Conservation (phyloP, 2,113 vertebrate species). For the Capreolus pygargus region DNA sequence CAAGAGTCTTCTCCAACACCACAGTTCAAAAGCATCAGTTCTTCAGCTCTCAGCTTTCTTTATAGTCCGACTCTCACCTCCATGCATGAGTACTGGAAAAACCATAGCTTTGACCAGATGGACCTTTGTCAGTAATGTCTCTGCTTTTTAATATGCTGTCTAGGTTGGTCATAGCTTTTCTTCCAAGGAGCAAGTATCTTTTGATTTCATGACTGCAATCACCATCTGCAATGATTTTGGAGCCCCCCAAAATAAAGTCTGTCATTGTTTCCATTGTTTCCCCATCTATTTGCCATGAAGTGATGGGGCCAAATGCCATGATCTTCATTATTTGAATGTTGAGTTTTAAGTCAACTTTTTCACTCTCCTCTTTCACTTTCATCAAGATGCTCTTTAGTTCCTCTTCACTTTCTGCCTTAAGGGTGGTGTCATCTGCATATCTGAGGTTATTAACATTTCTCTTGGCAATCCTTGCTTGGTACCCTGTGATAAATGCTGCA, state of each 20-base stretch:
- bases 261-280: not conserved
- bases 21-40: not conserved
- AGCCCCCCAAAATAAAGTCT: not conserved
- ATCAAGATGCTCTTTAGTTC: not conserved
- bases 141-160: not conserved
- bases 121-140: not conserved
- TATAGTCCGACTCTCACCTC: not conserved
- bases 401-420: not conserved
- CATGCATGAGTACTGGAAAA: not conserved
- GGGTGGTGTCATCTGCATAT: not conserved
- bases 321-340: not conserved
- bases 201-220: not conserved
- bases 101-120: not conserved
- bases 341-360: not conserved
- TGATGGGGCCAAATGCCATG: not conserved
- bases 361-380: not conserved
- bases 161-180: not conserved
- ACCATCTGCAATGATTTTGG: not conserved
- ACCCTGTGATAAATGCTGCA: not conserved
- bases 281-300: not conserved
- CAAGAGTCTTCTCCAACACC: not conserved
- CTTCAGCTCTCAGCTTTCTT: accelerated
- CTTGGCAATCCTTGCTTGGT: not conserved
- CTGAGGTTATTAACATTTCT: not conserved
- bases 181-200: not conserved